These are phyloP conservation scores for Drosophila bifasciata DNA, from an alignment of 1,140 invertebrate species.

Conservation along the genomic window DNA sequence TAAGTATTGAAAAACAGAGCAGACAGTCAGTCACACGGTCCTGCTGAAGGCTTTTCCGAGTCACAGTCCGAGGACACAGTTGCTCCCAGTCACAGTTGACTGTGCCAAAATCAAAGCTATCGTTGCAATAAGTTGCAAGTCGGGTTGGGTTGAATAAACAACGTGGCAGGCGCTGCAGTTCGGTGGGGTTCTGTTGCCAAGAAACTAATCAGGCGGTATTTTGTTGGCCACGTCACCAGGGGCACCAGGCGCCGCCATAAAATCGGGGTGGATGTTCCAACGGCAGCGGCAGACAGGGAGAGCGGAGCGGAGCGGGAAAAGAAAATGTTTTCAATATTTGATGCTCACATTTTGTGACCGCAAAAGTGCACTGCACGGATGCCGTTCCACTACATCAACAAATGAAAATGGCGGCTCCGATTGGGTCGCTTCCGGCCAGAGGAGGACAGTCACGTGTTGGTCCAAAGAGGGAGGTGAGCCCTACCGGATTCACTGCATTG, in stretches of 20 bases:
- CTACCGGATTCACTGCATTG: conserved; percentile 74
- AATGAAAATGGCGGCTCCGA: conserved; percentile 50
- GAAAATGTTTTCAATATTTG: conserved; percentile 71
- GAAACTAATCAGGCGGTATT: conserved; percentile 64
- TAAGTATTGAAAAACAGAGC: too few relatives aligned
- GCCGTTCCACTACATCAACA: conserved; percentile 59
- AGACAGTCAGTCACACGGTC: neutral
- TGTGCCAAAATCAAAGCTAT: conserved; percentile 55
- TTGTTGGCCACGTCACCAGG: conserved; percentile 40
- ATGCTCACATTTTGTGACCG: conserved; percentile 71
- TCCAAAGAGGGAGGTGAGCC: conserved; percentile 3
- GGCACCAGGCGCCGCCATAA: conserved; percentile 18
- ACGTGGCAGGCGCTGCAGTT: conserved; percentile 29
- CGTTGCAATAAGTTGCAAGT: conserved; percentile 56
- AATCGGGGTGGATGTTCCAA: conserved; percentile 1
- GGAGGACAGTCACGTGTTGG: conserved; percentile 66
- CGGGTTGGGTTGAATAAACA: conserved; percentile 44
- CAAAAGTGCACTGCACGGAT: conserved; percentile 68
- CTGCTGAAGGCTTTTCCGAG: conserved; percentile 3
- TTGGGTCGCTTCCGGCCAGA: neutral
- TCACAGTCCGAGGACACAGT: neutral
- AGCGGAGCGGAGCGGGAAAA: neutral
- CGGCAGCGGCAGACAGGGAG: conserved; percentile 5
- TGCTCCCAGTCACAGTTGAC: conserved; percentile 7
- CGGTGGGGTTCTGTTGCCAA: conserved; percentile 53